A percentile compares a stretch with the other conserved stretches of the same genome.
Evolutionary conservation across 2,797 vertebrate genomes (phyloP).

Genomic region (Potorous gilbertii): DNA sequence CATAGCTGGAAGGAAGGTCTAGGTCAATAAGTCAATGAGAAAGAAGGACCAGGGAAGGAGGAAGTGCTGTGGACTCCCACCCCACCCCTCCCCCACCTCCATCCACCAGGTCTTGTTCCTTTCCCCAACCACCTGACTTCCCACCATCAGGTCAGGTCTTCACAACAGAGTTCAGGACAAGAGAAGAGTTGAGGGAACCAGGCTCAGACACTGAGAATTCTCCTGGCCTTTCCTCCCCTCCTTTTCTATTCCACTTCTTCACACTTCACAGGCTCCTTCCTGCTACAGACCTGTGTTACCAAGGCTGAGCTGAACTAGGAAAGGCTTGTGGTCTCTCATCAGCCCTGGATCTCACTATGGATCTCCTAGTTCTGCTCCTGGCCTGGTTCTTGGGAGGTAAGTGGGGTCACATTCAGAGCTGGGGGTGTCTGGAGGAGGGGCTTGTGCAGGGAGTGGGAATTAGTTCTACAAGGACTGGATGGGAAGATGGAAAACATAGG

Average conservation of each 20-base stretch:
- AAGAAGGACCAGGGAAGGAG: not conserved
- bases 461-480: too few species aligned
- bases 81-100: not conserved
- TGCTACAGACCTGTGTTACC: not conserved
- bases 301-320: not conserved
- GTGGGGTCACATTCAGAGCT: not conserved
- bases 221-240: not conserved
- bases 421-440: not conserved
- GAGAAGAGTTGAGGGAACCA: not conserved
- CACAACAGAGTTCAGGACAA: not conserved
- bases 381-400: slow-evolving; percentile 18
- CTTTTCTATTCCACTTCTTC: not conserved
- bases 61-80: not conserved
- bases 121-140: not conserved
- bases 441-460: not conserved
- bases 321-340: not conserved
- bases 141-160: not conserved
- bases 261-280: not conserved
- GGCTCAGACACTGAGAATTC: not conserved
- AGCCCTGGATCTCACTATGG: not conserved
- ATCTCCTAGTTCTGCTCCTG: not conserved
- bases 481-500: not conserved
- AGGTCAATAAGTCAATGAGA: not conserved
- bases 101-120: not conserved
- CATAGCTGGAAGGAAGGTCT: not conserved